A percentile compares a stretch with the other conserved stretches of the same genome.
phyloP scores from a whole-genome alignment of 2,113 vertebrate species.

The Leucosticte australis region DNA sequence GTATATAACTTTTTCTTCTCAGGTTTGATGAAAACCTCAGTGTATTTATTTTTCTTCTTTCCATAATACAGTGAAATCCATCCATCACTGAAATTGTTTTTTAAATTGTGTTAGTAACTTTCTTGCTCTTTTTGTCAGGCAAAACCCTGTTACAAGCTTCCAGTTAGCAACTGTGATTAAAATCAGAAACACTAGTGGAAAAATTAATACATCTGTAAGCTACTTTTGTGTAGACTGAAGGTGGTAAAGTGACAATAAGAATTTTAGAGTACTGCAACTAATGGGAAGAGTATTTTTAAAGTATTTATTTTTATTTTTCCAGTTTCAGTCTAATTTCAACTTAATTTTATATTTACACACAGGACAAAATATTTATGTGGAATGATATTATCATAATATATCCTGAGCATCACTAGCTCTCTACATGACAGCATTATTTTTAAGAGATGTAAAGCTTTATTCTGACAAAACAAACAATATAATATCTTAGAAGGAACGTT shows the following conservation, averaged over 20 bases:
- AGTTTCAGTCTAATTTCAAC: not conserved
- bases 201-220: not conserved
- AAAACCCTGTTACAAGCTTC: not conserved
- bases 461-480: not conserved
- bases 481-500: not conserved
- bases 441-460: not conserved
- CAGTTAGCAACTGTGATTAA: not conserved
- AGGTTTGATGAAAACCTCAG: not conserved
- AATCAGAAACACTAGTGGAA: not conserved
- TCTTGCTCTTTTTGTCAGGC: not conserved
- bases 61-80: not conserved
- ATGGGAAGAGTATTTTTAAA: not conserved
- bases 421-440: not conserved
- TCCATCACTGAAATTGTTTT: not conserved
- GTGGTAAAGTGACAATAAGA: not conserved
- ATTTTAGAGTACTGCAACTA: not conserved
- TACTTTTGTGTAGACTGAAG: not conserved
- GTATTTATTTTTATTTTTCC: not conserved
- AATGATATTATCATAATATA: not conserved
- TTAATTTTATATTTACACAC: not conserved
- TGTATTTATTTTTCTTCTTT: not conserved
- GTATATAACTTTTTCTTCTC: not conserved
- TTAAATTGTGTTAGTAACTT: not conserved
- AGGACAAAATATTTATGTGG: not conserved
- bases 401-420: not conserved